These are phyloP conservation scores for Megaceryle maxima DNA, from an alignment of 2,113 vertebrate genomes.

Conservation along the genomic window DNA sequence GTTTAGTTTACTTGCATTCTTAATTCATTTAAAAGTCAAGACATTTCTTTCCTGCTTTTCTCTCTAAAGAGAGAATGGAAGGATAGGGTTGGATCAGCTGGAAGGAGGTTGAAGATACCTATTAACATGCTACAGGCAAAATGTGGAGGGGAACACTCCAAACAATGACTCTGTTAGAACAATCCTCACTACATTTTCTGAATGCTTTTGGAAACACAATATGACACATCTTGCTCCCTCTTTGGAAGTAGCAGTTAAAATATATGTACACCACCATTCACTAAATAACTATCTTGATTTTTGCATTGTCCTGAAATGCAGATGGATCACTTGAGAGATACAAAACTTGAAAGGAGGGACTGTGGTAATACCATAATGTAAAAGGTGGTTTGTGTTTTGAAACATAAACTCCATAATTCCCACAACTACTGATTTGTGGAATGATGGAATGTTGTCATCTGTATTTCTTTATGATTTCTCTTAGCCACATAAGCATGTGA, in stretches of 20 bases:
- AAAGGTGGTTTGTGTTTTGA: neutral
- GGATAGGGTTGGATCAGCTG: neutral
- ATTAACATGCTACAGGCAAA: rapidly evolving
- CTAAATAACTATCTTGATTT: neutral
- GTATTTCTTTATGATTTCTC: neutral
- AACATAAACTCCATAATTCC: neutral
- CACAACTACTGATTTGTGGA: neutral
- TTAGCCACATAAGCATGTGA: neutral
- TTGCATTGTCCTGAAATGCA: neutral
- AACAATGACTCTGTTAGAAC: neutral
- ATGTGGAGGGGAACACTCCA: rapidly evolving
- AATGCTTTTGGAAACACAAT: neutral
- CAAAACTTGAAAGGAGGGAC: rapidly evolving
- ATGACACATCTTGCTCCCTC: neutral
- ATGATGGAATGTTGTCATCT: neutral
- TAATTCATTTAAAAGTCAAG: neutral
- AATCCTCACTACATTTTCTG: neutral
- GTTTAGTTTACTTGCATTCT: neutral
- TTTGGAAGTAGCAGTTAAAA: neutral
- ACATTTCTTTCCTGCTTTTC: neutral
- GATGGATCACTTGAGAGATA: neutral
- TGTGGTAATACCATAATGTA: neutral
- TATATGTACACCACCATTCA: neutral
- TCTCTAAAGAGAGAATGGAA: neutral
- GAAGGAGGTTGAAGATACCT: neutral